These are phyloP conservation scores for Cephus sareptanus DNA, from an alignment of 2,888 invertebrate species.

Conservation along the genomic window DNA sequence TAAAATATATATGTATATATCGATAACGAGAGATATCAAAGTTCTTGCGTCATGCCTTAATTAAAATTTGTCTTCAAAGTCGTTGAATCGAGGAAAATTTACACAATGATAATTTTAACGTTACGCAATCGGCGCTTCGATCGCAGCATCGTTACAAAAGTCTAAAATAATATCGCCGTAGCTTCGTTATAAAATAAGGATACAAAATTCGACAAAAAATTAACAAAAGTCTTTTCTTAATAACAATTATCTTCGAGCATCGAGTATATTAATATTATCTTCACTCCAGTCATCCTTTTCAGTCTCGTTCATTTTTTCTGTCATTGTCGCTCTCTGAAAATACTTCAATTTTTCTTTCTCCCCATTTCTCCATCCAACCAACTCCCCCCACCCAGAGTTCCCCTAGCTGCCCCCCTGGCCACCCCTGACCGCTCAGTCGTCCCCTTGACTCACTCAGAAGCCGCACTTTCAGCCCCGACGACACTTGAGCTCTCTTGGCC, in stretches of 20 bases:
- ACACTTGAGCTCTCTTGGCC: constrained; percentile 1
- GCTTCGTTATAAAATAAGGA: neutral
- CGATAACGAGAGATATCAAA: neutral
- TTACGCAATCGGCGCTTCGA: neutral
- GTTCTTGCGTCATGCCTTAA: neutral
- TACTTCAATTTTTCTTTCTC: neutral
- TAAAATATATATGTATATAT: neutral
- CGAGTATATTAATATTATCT: too few relatives aligned
- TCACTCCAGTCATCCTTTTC: neutral
- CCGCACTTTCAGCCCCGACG: constrained; percentile 4
- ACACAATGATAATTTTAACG: neutral
- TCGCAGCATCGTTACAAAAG: neutral
- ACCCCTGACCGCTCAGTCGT: neutral
- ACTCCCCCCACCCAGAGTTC: neutral
- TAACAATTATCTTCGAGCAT: too few relatives aligned
- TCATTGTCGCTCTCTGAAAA: neutral
- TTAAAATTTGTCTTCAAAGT: neutral
- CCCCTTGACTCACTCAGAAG: neutral
- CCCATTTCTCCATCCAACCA: too few relatives aligned
- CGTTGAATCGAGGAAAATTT: neutral
- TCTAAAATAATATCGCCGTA: neutral
- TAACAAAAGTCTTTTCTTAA: too few relatives aligned
- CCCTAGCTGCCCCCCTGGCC: neutral
- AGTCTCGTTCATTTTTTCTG: neutral
- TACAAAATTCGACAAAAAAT: too few relatives aligned